A percentile compares a stretch with the other conserved stretches of the same genome.
Conservation (phyloP, 2,888 invertebrate genomes). For the Agrochola lota region DNA sequence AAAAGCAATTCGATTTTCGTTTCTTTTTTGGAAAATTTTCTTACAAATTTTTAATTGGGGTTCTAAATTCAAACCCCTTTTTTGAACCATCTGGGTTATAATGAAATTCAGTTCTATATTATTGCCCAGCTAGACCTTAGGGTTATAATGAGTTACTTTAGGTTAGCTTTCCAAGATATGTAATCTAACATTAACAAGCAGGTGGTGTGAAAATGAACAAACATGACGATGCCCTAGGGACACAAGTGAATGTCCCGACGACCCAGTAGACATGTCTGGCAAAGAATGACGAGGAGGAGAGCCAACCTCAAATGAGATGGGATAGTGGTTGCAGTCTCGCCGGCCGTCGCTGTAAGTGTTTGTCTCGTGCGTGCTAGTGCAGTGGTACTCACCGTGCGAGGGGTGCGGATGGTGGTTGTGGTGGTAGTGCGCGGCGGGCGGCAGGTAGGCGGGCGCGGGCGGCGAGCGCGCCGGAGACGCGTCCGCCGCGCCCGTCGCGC, state of each 20-base stretch:
- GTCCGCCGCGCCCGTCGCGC: slow-evolving; percentile 89
- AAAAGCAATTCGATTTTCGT: background rate
- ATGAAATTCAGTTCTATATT: background rate
- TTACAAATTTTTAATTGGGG: background rate
- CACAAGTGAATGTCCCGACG: background rate
- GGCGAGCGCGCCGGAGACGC: slow-evolving; percentile 92
- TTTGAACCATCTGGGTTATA: background rate
- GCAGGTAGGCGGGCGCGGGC: slow-evolving; percentile 89
- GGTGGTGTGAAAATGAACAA: background rate
- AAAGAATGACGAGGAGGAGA: background rate
- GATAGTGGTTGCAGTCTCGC: slow-evolving; percentile 78
- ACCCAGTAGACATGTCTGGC: background rate
- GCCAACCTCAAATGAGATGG: background rate
- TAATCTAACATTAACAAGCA: background rate
- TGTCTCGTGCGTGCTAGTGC: no score
- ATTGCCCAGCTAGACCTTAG: background rate
- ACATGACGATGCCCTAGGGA: background rate
- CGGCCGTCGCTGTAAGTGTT: slow-evolving; percentile 65
- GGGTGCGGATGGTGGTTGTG: slow-evolving; percentile 82
- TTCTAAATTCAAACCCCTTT: background rate
- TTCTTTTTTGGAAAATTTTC: no score
- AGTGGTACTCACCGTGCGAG: slow-evolving; percentile 71
- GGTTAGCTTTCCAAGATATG: background rate
- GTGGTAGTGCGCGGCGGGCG: slow-evolving; percentile 87
- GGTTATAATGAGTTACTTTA: background rate